Conservation (phyloP, 2,888 invertebrate species). For the Eulithis prunata region DNA sequence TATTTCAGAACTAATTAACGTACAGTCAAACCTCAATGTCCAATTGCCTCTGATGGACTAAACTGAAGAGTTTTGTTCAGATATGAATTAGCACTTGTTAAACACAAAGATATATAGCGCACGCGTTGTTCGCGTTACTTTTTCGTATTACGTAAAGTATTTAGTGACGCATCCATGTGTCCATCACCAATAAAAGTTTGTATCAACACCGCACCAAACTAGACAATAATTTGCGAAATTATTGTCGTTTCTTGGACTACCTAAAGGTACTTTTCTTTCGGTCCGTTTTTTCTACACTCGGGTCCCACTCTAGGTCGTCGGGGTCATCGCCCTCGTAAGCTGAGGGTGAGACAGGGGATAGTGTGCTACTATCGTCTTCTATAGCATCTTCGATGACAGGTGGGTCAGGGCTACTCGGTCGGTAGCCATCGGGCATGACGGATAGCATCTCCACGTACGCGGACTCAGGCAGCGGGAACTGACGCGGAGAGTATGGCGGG, state of each 20-base stretch:
- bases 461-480: conserved; percentile 90
- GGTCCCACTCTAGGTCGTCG: conserved; percentile 93
- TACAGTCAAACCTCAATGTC: background rate
- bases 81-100: background rate
- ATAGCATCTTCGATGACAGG: conserved; percentile 44
- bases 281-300: conserved; percentile 64
- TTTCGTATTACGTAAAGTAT: background rate
- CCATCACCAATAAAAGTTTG: background rate
- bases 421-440: conserved; percentile 87
- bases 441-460: conserved; percentile 88
- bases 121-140: background rate
- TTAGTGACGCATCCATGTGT: background rate
- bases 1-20: too few relatives aligned
- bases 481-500: conserved; percentile 89
- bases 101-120: background rate
- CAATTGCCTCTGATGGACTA: background rate
- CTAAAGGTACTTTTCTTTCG: conserved; percentile 62
- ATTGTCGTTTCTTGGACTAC: conserved; percentile 45
- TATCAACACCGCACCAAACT: background rate
- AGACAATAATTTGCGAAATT: conserved; percentile 19
- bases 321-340: conserved; percentile 91
- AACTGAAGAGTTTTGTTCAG: background rate
- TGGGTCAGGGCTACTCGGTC: conserved; percentile 31
- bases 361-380: conserved; percentile 37
- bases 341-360: conserved; percentile 57